Conservation (phyloP, 2,797 vertebrate species). For the Oceanodroma leucorhoa region DNA sequence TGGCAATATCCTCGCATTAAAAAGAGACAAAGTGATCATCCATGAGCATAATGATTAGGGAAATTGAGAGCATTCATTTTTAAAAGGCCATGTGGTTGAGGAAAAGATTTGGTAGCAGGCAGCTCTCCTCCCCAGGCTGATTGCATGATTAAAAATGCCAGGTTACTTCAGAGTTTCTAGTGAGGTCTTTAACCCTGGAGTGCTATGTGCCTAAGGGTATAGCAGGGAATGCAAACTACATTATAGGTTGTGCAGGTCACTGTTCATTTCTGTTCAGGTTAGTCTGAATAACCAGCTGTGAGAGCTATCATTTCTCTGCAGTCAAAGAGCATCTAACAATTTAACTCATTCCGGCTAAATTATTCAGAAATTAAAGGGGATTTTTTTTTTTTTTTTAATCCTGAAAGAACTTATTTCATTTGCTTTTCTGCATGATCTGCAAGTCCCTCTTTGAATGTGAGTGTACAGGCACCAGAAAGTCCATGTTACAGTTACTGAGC, state of each 20-base stretch:
- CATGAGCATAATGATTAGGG: neutral
- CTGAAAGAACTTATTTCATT: neutral
- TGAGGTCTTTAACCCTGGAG: neutral
- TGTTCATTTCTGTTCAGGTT: constrained; percentile 18
- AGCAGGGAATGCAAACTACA: neutral
- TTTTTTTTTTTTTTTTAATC: neutral
- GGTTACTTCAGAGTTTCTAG: constrained; percentile 5
- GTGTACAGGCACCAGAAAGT: neutral
- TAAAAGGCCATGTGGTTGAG: neutral
- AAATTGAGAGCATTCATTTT: constrained; percentile 12
- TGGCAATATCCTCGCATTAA: neutral
- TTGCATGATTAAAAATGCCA: neutral
- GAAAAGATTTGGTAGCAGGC: neutral
- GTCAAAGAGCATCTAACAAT: neutral
- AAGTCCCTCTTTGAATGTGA: neutral
- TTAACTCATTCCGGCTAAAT: neutral
- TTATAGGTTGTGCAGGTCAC: neutral
- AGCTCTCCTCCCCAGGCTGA: neutral
- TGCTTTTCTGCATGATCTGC: neutral
- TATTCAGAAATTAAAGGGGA: neutral
- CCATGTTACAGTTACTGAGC: neutral
- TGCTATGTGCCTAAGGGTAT: neutral
- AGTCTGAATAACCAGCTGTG: neutral
- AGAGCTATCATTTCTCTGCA: neutral
- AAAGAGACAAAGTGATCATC: constrained; percentile 25